phyloP scores from a whole-genome alignment of 2,888 invertebrate species.

The Masnerella sp. region DNA sequence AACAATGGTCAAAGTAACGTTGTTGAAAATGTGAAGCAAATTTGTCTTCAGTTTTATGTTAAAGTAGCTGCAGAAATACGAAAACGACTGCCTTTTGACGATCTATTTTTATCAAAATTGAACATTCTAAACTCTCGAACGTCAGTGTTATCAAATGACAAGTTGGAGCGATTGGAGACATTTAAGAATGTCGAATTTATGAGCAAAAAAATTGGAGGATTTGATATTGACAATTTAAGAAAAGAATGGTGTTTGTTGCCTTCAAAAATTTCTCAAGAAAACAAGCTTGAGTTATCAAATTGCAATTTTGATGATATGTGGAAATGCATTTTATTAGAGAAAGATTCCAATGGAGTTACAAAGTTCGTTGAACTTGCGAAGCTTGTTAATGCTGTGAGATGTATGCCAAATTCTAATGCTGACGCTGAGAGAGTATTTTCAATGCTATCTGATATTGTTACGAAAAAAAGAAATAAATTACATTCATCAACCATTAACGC shows the following conservation, averaged over 20 bases:
- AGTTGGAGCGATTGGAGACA: not conserved
- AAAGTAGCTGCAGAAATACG: slow-evolving; percentile 10
- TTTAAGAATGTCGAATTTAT: slow-evolving; percentile 1
- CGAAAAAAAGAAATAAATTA: slow-evolving; percentile 23
- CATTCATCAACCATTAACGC: slow-evolving; percentile 7
- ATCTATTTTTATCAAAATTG: slow-evolving; percentile 8
- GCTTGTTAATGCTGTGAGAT: not conserved
- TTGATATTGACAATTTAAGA: not conserved
- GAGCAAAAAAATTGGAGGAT: slow-evolving; percentile 4
- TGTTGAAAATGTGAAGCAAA: not conserved
- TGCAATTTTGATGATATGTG: slow-evolving; percentile 7
- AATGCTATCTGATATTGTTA: slow-evolving; percentile 14
- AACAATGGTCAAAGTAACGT: not conserved
- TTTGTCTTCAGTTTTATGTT: slow-evolving; percentile 19
- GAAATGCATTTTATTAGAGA: not conserved
- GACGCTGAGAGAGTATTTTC: slow-evolving; percentile 7
- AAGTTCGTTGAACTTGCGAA: not conserved
- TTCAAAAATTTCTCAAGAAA: not conserved
- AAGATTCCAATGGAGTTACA: not conserved
- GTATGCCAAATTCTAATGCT: slow-evolving; percentile 11
- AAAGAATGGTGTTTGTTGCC: not conserved
- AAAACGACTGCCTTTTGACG: slow-evolving; percentile 1
- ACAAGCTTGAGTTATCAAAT: not conserved
- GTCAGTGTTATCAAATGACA: not conserved
- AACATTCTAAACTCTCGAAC: not conserved